These are phyloP conservation scores for Chaetodon trifasciatus DNA, from an alignment of 2,797 vertebrate genomes.

Conservation along the genomic window DNA sequence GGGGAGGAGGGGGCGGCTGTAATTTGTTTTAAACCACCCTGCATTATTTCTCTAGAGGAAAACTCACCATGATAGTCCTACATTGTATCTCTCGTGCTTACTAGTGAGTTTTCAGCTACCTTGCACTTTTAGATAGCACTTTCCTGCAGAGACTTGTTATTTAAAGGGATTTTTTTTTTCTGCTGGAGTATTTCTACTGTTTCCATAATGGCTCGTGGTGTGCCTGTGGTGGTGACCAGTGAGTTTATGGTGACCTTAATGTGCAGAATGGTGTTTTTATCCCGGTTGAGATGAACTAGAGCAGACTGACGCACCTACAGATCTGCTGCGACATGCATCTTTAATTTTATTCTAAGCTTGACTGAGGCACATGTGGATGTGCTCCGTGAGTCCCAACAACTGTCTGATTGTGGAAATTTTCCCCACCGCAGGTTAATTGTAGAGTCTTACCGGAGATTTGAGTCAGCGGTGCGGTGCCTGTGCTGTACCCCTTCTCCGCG, in stretches of 20 bases:
- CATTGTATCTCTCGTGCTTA: slow-evolving; percentile 1
- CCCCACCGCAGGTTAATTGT: background rate
- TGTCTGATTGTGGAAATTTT: background rate
- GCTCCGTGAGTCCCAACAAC: background rate
- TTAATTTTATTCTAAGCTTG: background rate
- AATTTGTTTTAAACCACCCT: slow-evolving; percentile 70
- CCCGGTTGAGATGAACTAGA: slow-evolving; percentile 13
- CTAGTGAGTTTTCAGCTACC: slow-evolving; percentile 43
- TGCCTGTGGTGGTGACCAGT: background rate
- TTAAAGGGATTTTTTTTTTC: background rate
- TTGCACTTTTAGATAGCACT: slow-evolving; percentile 37
- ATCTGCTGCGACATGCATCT: background rate
- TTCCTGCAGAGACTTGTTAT: background rate
- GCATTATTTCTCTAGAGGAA: slow-evolving; percentile 54
- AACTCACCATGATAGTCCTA: slow-evolving; percentile 30
- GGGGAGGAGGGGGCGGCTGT: slow-evolving; percentile 59
- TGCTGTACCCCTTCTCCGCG: slow-evolving; percentile 89
- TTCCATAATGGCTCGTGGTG: background rate
- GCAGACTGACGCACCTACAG: slow-evolving; percentile 19
- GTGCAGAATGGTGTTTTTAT: slow-evolving; percentile 30
- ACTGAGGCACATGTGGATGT: background rate
- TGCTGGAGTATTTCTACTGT: background rate
- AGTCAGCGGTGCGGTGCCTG: slow-evolving; percentile 86
- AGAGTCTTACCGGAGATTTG: slow-evolving; percentile 89
- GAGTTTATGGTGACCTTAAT: slow-evolving; percentile 27